phyloP scores from a whole-genome alignment of 2,888 invertebrate species.

The Campoplex capitator region DNA sequence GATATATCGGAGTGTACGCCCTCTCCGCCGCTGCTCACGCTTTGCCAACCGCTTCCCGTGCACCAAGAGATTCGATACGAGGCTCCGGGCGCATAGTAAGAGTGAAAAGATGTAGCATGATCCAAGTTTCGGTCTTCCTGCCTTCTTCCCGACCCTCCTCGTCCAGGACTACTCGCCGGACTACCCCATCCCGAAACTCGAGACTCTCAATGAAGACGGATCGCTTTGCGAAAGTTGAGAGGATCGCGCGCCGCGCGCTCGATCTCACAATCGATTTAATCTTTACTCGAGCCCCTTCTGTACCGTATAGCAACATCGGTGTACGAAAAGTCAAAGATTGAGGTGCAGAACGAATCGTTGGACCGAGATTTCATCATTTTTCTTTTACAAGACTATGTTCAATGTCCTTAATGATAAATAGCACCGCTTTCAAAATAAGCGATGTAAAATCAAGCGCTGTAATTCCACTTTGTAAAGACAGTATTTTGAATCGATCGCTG shows the following conservation, averaged over 20 bases:
- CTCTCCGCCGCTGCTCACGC: conserved; percentile 61
- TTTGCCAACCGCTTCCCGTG: conserved; percentile 60
- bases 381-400: neutral
- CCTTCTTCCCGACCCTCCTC: conserved; percentile 19
- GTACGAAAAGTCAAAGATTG: conserved; percentile 15
- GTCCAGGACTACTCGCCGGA: conserved; percentile 43
- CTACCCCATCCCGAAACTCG: conserved; percentile 68
- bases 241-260: conserved; percentile 40
- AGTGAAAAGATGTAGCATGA: conserved; percentile 34
- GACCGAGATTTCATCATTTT: conserved; percentile 19
- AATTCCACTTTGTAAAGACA: neutral
- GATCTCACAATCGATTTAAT: conserved; percentile 67
- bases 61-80: conserved; percentile 61
- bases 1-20: conserved; percentile 66
- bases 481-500: neutral
- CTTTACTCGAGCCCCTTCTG: conserved; percentile 41
- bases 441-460: no score
- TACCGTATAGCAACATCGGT: neutral
- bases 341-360: conserved; percentile 19
- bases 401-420: neutral
- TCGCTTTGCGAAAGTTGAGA: conserved; percentile 56
- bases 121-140: conserved; percentile 50
- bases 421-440: neutral
- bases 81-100: conserved; percentile 46
- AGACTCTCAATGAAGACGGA: conserved; percentile 71